phyloP scores from a whole-genome alignment of 2,888 invertebrate species.

The Fabriciana adippe region DNA sequence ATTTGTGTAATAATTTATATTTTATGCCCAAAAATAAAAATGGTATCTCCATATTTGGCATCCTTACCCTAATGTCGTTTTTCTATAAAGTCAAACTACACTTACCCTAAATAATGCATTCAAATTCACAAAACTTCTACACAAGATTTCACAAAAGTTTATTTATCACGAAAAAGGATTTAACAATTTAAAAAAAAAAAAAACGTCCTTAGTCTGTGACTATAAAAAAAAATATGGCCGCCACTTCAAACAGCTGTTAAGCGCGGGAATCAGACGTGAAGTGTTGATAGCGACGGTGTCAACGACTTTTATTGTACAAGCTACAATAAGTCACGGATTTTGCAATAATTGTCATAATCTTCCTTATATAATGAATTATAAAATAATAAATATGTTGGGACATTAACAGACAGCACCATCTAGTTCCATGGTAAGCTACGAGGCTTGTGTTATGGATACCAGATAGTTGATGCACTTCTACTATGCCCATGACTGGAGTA shows the following conservation, averaged over 20 bases:
- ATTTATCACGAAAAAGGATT: background rate
- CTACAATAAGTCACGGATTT: conserved; percentile 23
- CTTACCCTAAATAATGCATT: background rate
- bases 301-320: conserved; percentile 31
- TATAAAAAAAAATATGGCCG: conserved; percentile 22
- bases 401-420: too few relatives aligned
- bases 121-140: background rate
- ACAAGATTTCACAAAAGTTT: background rate
- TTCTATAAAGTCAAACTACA: too few relatives aligned
- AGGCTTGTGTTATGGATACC: too few relatives aligned
- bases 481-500: too few relatives aligned
- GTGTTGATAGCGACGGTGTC: conserved; percentile 27
- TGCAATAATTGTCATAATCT: conserved; percentile 19
- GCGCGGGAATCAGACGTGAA: conserved; percentile 31
- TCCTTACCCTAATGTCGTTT: too few relatives aligned
- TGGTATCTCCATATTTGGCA: too few relatives aligned
- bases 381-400: too few relatives aligned
- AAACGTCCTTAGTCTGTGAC: background rate
- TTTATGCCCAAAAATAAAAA: too few relatives aligned
- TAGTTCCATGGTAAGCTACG: too few relatives aligned
- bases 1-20: too few relatives aligned
- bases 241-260: conserved; percentile 28
- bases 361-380: conserved; percentile 14
- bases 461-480: too few relatives aligned
- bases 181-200: background rate